Conservation (phyloP, 2,113 vertebrate genomes). For the Strix uralensis region DNA sequence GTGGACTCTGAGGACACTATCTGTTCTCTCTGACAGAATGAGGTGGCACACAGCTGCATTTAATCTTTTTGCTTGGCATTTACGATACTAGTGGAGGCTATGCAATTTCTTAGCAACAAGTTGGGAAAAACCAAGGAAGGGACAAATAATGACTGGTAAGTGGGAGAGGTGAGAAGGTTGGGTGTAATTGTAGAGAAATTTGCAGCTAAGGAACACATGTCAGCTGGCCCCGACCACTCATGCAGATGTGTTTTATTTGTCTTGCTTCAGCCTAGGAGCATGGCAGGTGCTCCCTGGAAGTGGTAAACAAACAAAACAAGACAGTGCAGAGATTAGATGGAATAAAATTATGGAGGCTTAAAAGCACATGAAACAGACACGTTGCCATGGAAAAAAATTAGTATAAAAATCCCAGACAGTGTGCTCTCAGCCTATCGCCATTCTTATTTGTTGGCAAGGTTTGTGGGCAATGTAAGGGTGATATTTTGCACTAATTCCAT, state of each 20-base stretch:
- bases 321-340: not conserved
- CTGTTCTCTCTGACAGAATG: not conserved
- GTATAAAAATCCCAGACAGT: not conserved
- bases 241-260: not conserved
- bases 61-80: not conserved
- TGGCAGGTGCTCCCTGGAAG: not conserved
- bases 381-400: constrained; percentile 33
- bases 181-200: not conserved
- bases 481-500: constrained; percentile 7
- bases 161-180: not conserved
- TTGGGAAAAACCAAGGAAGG: not conserved
- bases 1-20: not conserved
- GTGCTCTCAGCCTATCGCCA: not conserved
- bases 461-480: not conserved
- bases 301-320: not conserved
- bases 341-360: not conserved
- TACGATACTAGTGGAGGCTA: not conserved
- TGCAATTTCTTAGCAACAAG: not conserved
- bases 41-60: not conserved
- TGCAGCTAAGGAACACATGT: not conserved
- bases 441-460: not conserved
- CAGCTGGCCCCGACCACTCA: not conserved
- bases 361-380: not conserved
- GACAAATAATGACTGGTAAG: not conserved
- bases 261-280: not conserved